Evolutionary conservation across 1,140 invertebrate genomes (phyloP).

Genomic region (Anagrus nilaparvatae): DNA sequence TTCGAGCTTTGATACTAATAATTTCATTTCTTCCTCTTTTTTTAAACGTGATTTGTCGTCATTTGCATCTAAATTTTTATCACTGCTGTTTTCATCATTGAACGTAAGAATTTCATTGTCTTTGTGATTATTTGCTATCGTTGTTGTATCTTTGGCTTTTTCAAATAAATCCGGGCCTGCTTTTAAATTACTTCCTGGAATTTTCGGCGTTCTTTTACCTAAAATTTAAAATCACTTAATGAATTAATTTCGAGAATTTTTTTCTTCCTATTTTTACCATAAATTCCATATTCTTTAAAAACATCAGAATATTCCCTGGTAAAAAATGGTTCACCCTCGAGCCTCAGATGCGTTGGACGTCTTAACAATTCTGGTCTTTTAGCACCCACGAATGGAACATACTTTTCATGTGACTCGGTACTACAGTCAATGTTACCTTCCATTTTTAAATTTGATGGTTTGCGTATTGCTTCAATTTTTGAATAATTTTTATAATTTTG

Average conservation of each 20-base stretch:
- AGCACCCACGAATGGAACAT: constrained; percentile 35
- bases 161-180: constrained; percentile 28
- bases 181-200: constrained; percentile 27
- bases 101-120: no score
- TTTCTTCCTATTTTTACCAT: constrained; percentile 24
- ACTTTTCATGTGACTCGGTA: constrained; percentile 46
- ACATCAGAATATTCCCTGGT: constrained; percentile 38
- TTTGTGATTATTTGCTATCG: no score
- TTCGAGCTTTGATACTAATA: constrained; percentile 33
- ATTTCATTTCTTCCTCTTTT: constrained; percentile 32
- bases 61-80: no score
- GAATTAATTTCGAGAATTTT: constrained; percentile 2
- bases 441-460: constrained; percentile 40
- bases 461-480: constrained; percentile 34
- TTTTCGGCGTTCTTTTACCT: constrained; percentile 24
- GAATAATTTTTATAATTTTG: constrained; percentile 40
- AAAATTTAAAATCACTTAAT: no score
- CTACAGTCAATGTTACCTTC: constrained; percentile 41
- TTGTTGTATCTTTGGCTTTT: constrained; percentile 24
- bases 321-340: constrained; percentile 36
- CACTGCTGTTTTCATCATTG: no score
- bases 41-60: constrained; percentile 15
- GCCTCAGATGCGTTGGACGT: constrained; percentile 33
- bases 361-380: constrained; percentile 34
- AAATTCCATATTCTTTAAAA: constrained; percentile 27